A percentile compares a stretch with the other conserved stretches of the same genome.
Conservation (phyloP, 1,140 invertebrate genomes). For the Aphelenchoides avenae region DNA sequence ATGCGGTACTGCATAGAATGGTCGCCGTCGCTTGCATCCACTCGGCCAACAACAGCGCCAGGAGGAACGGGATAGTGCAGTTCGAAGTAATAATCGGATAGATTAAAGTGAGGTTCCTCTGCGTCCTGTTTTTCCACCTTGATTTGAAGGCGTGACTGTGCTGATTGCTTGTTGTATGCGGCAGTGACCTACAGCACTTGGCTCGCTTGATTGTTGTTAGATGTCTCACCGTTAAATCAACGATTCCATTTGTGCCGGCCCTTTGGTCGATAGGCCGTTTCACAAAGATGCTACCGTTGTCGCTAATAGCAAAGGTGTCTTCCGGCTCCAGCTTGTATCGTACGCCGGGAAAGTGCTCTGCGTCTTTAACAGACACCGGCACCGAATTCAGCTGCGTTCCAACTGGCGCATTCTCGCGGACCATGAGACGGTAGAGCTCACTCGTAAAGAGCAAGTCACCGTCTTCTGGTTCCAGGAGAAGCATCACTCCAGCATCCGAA, state of each 20-base stretch:
- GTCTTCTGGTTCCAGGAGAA: conserved; percentile 5
- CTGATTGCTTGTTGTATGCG: conserved; percentile 11
- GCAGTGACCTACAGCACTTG: conserved; percentile 33
- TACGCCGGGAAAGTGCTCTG: conserved; percentile 9
- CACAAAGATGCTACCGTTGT: conserved; percentile 31
- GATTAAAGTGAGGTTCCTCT: conserved; percentile 31
- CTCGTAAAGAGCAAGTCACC: conserved; percentile 20
- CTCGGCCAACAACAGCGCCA: conserved; percentile 24
- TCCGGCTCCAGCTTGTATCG: conserved; percentile 21
- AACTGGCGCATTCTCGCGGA: conserved; percentile 30
- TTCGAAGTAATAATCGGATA: conserved; percentile 20
- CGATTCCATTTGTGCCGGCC: conserved; percentile 16
- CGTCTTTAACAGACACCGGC: conserved; percentile 5
- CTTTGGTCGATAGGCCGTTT: conserved; percentile 30
- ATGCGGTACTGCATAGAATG: background rate
- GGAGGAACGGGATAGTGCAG: conserved; percentile 1
- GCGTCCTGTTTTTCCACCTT: conserved; percentile 44
- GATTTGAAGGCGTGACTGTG: conserved; percentile 32
- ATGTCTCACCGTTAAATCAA: conserved; percentile 17
- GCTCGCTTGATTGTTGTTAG: no score
- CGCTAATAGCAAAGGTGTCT: conserved; percentile 30
- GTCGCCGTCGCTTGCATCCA: conserved; percentile 32
- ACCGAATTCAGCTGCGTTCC: conserved; percentile 27
- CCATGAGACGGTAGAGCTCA: conserved; percentile 31
- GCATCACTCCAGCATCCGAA: conserved; percentile 40